Conservation (phyloP, 1,140 invertebrate species). For the Rhizoglyphus robini region DNA sequence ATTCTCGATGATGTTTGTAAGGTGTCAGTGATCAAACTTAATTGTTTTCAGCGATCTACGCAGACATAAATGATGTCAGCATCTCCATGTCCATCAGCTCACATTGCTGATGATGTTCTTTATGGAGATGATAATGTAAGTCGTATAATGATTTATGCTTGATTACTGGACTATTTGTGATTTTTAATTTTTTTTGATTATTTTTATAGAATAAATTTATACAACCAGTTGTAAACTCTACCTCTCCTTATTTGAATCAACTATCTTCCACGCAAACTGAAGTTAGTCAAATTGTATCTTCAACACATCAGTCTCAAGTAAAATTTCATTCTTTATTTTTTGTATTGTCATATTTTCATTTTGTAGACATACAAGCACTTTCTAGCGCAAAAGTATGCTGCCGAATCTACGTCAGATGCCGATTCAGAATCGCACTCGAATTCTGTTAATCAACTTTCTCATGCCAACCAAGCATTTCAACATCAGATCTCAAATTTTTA, state of each 20-base stretch:
- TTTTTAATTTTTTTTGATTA: constrained; percentile 5
- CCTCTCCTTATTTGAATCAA: neutral
- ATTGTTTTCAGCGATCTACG: no score
- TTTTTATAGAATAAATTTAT: neutral
- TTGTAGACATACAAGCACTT: constrained; percentile 24
- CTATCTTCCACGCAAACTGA: neutral
- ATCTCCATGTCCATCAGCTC: constrained; percentile 3
- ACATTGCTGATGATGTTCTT: neutral
- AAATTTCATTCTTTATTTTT: neutral
- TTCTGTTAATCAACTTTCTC: constrained; percentile 13
- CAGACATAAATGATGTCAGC: constrained; percentile 14
- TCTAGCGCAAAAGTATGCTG: constrained; percentile 27
- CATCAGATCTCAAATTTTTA: neutral
- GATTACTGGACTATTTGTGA: neutral
- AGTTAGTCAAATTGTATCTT: neutral
- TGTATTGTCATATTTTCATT: neutral
- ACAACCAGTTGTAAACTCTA: neutral
- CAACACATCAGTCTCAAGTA: neutral
- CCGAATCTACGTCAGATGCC: constrained; percentile 21
- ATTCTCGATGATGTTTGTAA: no score
- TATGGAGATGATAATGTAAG: neutral
- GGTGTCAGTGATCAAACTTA: no score
- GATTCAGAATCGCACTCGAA: constrained; percentile 16
- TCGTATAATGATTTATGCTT: neutral
- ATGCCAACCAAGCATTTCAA: neutral